Conservation (phyloP, 2,113 vertebrate genomes). For the Polyodon spathula region DNA sequence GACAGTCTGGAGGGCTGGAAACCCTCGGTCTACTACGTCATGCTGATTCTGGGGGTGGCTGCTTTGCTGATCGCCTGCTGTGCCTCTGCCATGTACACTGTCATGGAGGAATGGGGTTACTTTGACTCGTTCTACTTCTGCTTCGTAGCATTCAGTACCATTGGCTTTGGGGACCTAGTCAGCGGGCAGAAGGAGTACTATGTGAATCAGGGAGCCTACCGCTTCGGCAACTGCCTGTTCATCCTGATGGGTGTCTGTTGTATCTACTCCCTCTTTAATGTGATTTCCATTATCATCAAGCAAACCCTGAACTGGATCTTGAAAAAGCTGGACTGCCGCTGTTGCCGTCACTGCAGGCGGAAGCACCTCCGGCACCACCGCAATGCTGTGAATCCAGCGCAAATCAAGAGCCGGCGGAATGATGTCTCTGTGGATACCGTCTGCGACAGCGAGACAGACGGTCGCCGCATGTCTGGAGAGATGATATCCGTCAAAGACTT, state of each 20-base stretch:
- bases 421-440: constrained; percentile 29
- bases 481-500: constrained; percentile 16
- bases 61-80: constrained; percentile 32
- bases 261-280: constrained; percentile 45
- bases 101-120: constrained; percentile 45
- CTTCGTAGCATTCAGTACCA: constrained; percentile 48
- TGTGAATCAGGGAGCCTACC: constrained; percentile 26
- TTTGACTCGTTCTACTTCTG: constrained; percentile 49
- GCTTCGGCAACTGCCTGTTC: constrained; percentile 41
- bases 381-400: constrained; percentile 14
- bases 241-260: constrained; percentile 46
- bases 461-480: constrained; percentile 4
- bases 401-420: constrained; percentile 19
- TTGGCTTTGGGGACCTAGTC: constrained; percentile 53
- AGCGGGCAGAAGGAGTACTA: constrained; percentile 38
- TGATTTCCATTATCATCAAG: constrained; percentile 44
- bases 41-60: constrained; percentile 32
- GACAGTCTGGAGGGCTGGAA: constrained; percentile 25
- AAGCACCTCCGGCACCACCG: neutral
- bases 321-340: constrained; percentile 17
- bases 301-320: constrained; percentile 40
- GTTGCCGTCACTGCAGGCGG: neutral
- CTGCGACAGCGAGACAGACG: constrained; percentile 15
- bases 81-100: constrained; percentile 40
- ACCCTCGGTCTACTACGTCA: constrained; percentile 36